phyloP scores from a whole-genome alignment of 2,113 vertebrate genomes.

The Buteo buteo region DNA sequence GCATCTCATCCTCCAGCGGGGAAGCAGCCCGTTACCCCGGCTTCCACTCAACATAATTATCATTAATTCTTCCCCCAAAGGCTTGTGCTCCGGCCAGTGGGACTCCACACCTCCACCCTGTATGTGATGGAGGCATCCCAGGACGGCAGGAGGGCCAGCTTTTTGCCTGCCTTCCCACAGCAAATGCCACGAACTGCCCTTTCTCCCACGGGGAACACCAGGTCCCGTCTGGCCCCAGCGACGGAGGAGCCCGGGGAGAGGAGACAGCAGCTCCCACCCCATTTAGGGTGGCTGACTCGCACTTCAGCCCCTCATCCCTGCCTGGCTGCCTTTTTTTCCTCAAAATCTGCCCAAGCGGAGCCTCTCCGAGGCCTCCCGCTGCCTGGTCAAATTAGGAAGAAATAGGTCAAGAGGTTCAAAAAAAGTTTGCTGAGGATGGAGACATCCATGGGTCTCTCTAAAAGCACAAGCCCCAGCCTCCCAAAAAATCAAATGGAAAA shows the following conservation, averaged over 20 bases:
- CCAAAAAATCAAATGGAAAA: neutral
- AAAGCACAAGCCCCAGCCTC: neutral
- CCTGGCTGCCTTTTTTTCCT: neutral
- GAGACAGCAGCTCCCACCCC: neutral
- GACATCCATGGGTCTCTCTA: neutral
- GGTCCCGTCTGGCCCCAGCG: accelerated
- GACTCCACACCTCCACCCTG: neutral
- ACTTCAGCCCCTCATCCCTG: neutral
- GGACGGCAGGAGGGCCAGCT: neutral
- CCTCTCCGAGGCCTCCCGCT: accelerated
- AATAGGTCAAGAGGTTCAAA: neutral
- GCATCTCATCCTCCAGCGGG: neutral
- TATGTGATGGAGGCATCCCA: accelerated
- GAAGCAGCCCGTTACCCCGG: neutral
- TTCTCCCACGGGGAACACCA: accelerated
- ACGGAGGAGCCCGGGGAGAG: neutral
- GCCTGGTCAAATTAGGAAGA: neutral
- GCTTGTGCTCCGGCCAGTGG: neutral
- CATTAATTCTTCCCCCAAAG: neutral
- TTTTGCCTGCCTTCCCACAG: neutral
- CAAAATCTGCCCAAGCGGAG: neutral
- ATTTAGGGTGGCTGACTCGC: neutral
- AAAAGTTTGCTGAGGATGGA: neutral
- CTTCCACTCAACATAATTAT: accelerated
- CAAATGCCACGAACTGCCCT: neutral